These are phyloP conservation scores for Erebia epiphron DNA, from an alignment of 2,888 invertebrate species.

Conservation along the genomic window DNA sequence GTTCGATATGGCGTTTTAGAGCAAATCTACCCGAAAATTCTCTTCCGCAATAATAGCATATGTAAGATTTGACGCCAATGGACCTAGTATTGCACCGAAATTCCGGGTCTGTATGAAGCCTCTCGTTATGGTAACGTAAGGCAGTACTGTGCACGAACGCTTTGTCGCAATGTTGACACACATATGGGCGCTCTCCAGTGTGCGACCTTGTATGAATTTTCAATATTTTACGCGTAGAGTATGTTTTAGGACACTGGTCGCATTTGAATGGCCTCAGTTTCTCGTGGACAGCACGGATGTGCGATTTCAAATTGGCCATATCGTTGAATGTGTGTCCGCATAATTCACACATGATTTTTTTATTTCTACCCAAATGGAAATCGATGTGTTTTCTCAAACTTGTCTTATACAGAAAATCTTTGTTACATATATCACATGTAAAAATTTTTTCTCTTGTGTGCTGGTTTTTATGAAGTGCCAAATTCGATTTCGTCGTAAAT, in stretches of 20 bases:
- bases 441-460: slow-evolving; percentile 35
- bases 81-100: too few species aligned
- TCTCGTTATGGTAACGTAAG: slow-evolving; percentile 20
- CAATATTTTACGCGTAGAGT: slow-evolving; percentile 44
- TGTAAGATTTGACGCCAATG: slow-evolving; percentile 20
- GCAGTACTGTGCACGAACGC: slow-evolving; percentile 14
- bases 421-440: slow-evolving; percentile 44
- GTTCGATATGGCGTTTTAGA: slow-evolving; percentile 40
- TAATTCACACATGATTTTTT: slow-evolving; percentile 41
- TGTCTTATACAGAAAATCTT: slow-evolving; percentile 35
- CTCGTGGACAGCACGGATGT: slow-evolving; percentile 43
- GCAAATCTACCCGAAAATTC: slow-evolving; percentile 41
- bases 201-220: slow-evolving; percentile 41
- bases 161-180: slow-evolving; percentile 38
- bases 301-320: slow-evolving; percentile 40
- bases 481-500: not conserved
- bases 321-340: slow-evolving; percentile 46
- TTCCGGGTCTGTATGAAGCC: too few species aligned
- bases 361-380: slow-evolving; percentile 40
- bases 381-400: slow-evolving; percentile 39
- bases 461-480: slow-evolving; percentile 28
- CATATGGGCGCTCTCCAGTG: slow-evolving; percentile 41
- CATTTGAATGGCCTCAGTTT: slow-evolving; percentile 43
- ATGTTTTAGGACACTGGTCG: slow-evolving; percentile 41
- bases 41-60: slow-evolving; percentile 41